These are phyloP conservation scores for Tetramorium bicarinatum DNA, from an alignment of 2,888 invertebrate species.

Conservation along the genomic window DNA sequence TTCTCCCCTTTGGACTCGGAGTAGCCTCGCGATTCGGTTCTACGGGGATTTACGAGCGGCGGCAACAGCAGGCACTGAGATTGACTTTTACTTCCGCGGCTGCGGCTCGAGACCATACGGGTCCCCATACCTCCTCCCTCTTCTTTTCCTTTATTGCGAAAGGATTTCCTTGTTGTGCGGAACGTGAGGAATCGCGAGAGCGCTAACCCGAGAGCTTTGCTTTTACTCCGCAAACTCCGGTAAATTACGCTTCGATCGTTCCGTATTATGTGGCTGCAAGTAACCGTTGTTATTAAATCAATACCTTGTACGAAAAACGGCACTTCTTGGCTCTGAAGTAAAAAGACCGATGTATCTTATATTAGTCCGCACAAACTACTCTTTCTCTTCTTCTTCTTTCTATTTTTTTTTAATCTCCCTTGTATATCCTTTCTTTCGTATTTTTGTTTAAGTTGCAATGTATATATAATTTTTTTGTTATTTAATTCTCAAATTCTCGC, in stretches of 20 bases:
- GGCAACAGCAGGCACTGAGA: slow-evolving; percentile 57
- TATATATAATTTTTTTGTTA: not conserved
- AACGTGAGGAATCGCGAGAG: slow-evolving; percentile 40
- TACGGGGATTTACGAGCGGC: slow-evolving; percentile 68
- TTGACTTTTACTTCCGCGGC: slow-evolving; percentile 66
- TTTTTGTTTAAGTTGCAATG: not conserved
- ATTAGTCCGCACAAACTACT: not conserved
- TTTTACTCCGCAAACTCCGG: slow-evolving; percentile 37
- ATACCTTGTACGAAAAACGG: slow-evolving; percentile 12
- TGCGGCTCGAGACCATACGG: slow-evolving; percentile 53
- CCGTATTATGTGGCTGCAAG: slow-evolving; percentile 11
- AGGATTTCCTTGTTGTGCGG: slow-evolving; percentile 54
- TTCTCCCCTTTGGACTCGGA: not conserved
- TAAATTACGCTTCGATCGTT: slow-evolving; percentile 35
- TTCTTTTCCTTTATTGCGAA: slow-evolving; percentile 57
- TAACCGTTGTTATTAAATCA: slow-evolving; percentile 43
- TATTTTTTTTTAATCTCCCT: not conserved
- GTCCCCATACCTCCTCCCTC: not conserved
- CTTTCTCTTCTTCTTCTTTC: not conserved
- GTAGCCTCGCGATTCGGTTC: slow-evolving; percentile 51
- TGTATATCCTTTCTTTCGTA: not conserved
- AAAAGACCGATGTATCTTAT: slow-evolving; percentile 1
- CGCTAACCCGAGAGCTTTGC: not conserved
- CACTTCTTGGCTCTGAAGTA: not conserved
- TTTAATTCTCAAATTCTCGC: not conserved